A percentile compares a stretch with the other conserved stretches of the same genome.
phyloP scores from a whole-genome alignment of 1,140 invertebrate species.

The Cherax quadricarinatus region DNA sequence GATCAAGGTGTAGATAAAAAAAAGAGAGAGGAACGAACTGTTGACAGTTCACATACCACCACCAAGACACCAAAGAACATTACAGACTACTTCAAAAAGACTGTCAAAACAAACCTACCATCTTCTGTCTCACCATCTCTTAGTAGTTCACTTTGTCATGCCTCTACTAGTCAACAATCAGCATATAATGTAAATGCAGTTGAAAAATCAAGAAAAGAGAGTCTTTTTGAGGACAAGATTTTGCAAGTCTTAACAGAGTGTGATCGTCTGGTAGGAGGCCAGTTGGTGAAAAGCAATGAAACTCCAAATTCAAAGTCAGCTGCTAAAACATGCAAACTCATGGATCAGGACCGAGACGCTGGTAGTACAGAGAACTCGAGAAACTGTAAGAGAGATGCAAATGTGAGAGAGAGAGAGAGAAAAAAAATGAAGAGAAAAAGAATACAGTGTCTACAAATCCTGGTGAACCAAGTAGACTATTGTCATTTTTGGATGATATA shows the following conservation, averaged over 20 bases:
- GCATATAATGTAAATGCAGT: not conserved
- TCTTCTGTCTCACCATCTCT: not conserved
- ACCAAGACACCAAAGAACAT: slow-evolving; percentile 1
- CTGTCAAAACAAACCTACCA: not conserved
- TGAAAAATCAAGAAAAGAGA: not conserved
- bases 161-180: not conserved
- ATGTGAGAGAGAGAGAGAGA: not conserved
- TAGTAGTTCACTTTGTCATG: not conserved
- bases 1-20: not conserved
- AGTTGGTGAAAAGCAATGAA: slow-evolving; percentile 9
- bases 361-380: not conserved
- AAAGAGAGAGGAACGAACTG: not conserved
- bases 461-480: slow-evolving; percentile 33
- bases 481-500: slow-evolving; percentile 37
- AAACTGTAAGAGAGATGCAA: not conserved
- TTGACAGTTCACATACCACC: not conserved
- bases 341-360: not conserved
- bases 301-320: not conserved
- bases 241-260: slow-evolving; percentile 49
- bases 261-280: slow-evolving; percentile 52
- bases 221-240: slow-evolving; percentile 52
- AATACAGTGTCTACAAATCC: not conserved
- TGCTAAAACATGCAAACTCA: not conserved
- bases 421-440: not conserved
- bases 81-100: slow-evolving; percentile 25